Evolutionary conservation across 2,797 vertebrate species (phyloP).

Genomic region (Megalops cyprinoides): DNA sequence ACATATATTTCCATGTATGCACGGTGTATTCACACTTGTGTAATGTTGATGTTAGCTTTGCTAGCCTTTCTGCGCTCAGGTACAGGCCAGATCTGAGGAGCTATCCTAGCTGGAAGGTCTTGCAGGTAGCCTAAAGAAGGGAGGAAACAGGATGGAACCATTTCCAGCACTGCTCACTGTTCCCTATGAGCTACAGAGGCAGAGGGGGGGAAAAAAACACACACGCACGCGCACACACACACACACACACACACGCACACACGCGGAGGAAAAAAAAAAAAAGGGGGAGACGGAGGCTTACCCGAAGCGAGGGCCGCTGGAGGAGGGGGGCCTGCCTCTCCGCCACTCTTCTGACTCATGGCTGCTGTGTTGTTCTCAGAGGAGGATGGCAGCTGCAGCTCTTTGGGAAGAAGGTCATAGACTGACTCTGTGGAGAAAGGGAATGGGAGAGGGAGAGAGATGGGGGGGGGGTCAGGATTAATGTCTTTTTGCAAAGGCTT

Average conservation of each 20-base stretch:
- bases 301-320: constrained; percentile 88
- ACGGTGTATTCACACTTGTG: not conserved
- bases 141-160: constrained; percentile 52
- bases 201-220: not conserved
- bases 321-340: constrained; percentile 89
- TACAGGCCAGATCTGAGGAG: constrained; percentile 11
- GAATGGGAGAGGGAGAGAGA: too few relatives aligned
- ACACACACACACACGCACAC: too few relatives aligned
- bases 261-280: constrained; percentile 46
- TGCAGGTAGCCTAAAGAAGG: constrained; percentile 44
- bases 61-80: constrained; percentile 23
- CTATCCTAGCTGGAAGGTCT: constrained; percentile 42
- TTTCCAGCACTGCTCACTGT: constrained; percentile 77
- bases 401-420: constrained; percentile 96
- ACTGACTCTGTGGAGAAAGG: constrained; percentile 81
- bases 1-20: not conserved
- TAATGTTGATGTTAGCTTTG: too few relatives aligned
- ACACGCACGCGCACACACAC: too few relatives aligned
- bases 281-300: constrained; percentile 71
- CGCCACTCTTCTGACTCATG: constrained; percentile 98
- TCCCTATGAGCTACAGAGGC: constrained; percentile 30
- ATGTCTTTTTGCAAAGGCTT: too few relatives aligned
- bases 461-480: too few relatives aligned
- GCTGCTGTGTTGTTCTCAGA: constrained; percentile 82
- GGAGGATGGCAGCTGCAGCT: constrained; percentile 89